A percentile compares a stretch with the other conserved stretches of the same genome.
phyloP scores from a whole-genome alignment of 2,113 vertebrate species.

The Nannobrachium achirus region DNA sequence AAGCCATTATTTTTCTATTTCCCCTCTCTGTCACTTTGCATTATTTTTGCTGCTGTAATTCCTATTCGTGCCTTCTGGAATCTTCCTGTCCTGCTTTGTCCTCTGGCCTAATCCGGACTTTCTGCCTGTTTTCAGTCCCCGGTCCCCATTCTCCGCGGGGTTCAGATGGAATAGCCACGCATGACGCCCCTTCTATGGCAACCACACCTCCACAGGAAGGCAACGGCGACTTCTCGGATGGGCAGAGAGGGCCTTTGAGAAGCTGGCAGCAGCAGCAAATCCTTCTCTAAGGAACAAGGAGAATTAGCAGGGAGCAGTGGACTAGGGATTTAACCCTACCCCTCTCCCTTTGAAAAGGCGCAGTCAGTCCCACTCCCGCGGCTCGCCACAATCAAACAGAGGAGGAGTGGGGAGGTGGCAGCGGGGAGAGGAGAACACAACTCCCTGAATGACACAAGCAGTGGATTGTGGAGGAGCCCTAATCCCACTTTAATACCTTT shows the following conservation, averaged over 20 bases:
- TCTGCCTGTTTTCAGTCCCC: constrained; percentile 84
- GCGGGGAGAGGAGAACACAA: constrained; percentile 82
- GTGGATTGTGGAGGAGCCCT: constrained; percentile 86
- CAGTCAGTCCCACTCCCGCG: constrained; percentile 90
- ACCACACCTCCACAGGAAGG: constrained; percentile 92
- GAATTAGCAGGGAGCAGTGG: constrained; percentile 92
- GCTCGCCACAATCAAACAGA: constrained; percentile 92
- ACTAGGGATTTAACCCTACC: constrained; percentile 91
- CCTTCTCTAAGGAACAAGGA: constrained; percentile 94
- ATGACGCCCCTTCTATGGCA: constrained; percentile 93
- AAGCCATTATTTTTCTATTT: constrained; percentile 93
- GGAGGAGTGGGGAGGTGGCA: constrained; percentile 79
- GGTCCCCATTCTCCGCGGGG: constrained; percentile 84
- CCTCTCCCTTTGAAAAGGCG: constrained; percentile 89
- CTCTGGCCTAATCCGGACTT: constrained; percentile 88
- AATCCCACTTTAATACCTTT: constrained; percentile 97
- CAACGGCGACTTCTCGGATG: constrained; percentile 87
- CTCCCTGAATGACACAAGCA: constrained; percentile 86
- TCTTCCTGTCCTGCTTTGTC: constrained; percentile 93
- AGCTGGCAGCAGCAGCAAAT: constrained; percentile 92
- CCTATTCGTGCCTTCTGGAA: constrained; percentile 91
- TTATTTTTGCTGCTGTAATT: constrained; percentile 96
- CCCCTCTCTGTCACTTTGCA: constrained; percentile 93
- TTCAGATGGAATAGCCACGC: constrained; percentile 88
- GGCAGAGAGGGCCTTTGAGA: constrained; percentile 89